Evolutionary conservation across 2,797 vertebrate genomes (phyloP).

Genomic region (Botia kubotai): DNA sequence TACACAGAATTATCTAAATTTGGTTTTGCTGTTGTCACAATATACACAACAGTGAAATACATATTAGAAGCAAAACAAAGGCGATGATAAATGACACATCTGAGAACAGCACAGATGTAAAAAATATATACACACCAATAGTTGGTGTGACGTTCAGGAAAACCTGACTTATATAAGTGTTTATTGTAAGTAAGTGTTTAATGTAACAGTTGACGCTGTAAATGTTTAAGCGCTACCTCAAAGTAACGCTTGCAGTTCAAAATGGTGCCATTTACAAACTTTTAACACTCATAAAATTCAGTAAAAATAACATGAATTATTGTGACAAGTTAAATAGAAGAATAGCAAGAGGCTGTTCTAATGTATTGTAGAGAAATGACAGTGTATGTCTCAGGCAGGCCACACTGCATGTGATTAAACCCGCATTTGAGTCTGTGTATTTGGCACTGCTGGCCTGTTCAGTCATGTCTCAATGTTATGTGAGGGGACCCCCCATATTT

Average conservation of each 20-base stretch:
- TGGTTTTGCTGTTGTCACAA: no score
- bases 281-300: background rate
- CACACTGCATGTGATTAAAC: background rate
- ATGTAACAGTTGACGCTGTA: no score
- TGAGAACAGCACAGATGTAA: background rate
- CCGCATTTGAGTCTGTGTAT: slow-evolving; percentile 25
- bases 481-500: slow-evolving; percentile 28
- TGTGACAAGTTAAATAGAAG: no score
- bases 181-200: background rate
- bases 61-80: no score
- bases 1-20: no score
- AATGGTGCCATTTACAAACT: background rate
- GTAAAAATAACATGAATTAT: no score
- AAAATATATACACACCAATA: no score
- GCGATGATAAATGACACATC: background rate
- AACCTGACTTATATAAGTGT: background rate
- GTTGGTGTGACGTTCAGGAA: background rate
- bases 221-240: background rate
- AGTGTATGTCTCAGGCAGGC: background rate
- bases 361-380: background rate
- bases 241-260: background rate
- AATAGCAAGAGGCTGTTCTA: no score
- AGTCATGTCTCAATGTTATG: slow-evolving; percentile 36
- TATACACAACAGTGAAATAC: no score
- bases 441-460: slow-evolving; percentile 23